Evolutionary conservation across 2,113 vertebrate species (phyloP), one percentile per base, ranked within the genome.

Genomic region (Siniperca chuatsi): DNA sequence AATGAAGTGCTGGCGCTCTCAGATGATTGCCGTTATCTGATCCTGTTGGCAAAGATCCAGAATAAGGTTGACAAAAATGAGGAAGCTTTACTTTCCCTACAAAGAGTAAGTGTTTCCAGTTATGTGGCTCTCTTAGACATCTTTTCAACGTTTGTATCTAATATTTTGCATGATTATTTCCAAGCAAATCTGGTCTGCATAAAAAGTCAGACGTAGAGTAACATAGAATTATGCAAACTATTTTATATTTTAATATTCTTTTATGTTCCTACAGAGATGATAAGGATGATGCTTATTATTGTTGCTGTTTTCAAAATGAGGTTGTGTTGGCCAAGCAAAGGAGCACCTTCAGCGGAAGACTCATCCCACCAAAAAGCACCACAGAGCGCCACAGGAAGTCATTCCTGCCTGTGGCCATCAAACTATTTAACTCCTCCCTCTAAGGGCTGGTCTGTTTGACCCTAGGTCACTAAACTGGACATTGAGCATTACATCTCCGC

Each of bases 41-140:
- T 99, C 84, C 97, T 99, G 86, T 93, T 99, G 87, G 97, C 97
- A 85, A 99, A 98, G 94, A 92, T 98, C 84, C 97, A 99, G 87
- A 97, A 94, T 92, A 97, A 97, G 95, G 96, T 97, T 87, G 96
- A 96, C 69, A 97, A 96, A 92, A 96, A 89, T 64, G 96, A 96
- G 5, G 96, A 97, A 73, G 97, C 97, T 48, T 65, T 98, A 70
- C 77, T 95, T 83, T 96, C 98, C 2, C 92, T 99, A 54, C 97
- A 98, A 16, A 96, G 96, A 94, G 98, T 99, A 92, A 94, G 94
- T 93, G 23, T 2, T 54, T 54, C 8, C 8, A 33, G 23, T 79
- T 64, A 12, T 70, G n/a, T 23, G 21, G 4, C 42, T 73, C 1
- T 57, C 25, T 81, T n/a, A 68, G 21, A 29, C 42, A 25, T 50